These are phyloP conservation scores for Girardinus metallicus DNA, from an alignment of 2,797 vertebrate species.

Conservation along the genomic window DNA sequence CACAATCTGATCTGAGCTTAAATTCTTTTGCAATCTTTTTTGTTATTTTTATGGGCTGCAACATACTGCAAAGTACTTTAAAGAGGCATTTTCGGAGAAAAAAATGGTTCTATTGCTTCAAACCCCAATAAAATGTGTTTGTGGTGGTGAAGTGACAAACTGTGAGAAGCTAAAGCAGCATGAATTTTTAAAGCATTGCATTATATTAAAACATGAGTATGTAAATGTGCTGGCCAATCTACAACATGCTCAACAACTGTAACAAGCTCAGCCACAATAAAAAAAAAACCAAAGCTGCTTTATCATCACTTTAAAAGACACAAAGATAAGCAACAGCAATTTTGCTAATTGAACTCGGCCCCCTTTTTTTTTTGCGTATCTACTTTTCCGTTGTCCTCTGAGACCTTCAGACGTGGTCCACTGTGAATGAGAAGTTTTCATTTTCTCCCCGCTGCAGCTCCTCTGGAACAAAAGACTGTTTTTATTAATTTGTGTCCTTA, in stretches of 20 bases:
- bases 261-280: constrained; percentile 56
- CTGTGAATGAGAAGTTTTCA: constrained; percentile 77
- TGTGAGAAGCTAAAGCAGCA: not conserved
- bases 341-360: constrained; percentile 73
- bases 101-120: not conserved
- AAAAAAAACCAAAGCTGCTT: constrained; percentile 59
- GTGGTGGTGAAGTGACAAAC: not conserved
- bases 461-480: constrained; percentile 76
- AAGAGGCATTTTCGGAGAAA: not conserved
- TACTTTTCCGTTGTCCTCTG: constrained; percentile 72
- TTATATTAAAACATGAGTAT: constrained; percentile 22
- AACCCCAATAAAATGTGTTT: not conserved
- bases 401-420: constrained; percentile 72
- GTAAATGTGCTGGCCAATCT: constrained; percentile 29
- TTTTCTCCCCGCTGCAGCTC: constrained; percentile 64
- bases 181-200: not conserved
- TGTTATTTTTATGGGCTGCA: not conserved
- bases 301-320: constrained; percentile 66
- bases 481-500: constrained; percentile 82
- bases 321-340: constrained; percentile 70
- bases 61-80: not conserved
- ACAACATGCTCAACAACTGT: constrained; percentile 38
- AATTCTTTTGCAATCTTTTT: not conserved
- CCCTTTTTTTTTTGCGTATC: constrained; percentile 66
- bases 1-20: not conserved